Percentiles rank a stretch among this genome's conserved stretches.
These are phyloP conservation scores for Pithys albifrons DNA, from an alignment of 2,113 vertebrate genomes.

Conservation along the genomic window DNA sequence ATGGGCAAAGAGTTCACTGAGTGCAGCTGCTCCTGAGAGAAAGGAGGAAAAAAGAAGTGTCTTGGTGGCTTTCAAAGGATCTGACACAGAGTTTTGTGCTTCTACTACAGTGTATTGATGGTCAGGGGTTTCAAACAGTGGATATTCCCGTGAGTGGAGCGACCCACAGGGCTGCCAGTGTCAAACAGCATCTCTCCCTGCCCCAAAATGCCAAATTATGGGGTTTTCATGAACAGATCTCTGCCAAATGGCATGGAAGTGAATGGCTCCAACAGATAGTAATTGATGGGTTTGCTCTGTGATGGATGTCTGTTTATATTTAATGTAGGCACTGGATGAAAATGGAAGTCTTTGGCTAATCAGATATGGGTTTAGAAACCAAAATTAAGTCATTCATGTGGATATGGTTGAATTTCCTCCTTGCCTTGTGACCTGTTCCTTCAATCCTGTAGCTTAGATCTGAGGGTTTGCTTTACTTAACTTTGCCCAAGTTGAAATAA, in stretches of 20 bases:
- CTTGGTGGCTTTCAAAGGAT: not conserved
- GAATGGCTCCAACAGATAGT: not conserved
- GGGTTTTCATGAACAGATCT: not conserved
- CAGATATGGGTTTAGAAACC: slow-evolving; percentile 17
- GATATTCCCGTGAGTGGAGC: not conserved
- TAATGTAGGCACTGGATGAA: not conserved
- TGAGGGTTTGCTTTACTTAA: slow-evolving; percentile 40
- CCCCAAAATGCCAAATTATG: not conserved
- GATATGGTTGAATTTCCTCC: slow-evolving; percentile 27
- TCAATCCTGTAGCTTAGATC: slow-evolving; percentile 28
- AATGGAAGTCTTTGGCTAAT: slow-evolving; percentile 28
- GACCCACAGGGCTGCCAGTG: not conserved
- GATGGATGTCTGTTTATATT: slow-evolving; percentile 1
- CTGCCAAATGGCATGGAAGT: not conserved
- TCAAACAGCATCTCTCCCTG: not conserved
- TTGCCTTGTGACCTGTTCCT: slow-evolving; percentile 21
- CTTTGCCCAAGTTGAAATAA: slow-evolving; percentile 24
- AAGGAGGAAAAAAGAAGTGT: not conserved
- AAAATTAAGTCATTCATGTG: slow-evolving; percentile 15
- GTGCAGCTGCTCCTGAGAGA: not conserved
- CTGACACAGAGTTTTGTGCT: not conserved
- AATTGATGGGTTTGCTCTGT: not conserved
- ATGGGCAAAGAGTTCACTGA: not conserved
- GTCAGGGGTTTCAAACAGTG: not conserved
- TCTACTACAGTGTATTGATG: not conserved